A percentile compares a stretch with the other conserved stretches of the same genome.
These are phyloP conservation scores for Rhinichthys osculus DNA, from an alignment of 2,797 vertebrate species.

Conservation along the genomic window DNA sequence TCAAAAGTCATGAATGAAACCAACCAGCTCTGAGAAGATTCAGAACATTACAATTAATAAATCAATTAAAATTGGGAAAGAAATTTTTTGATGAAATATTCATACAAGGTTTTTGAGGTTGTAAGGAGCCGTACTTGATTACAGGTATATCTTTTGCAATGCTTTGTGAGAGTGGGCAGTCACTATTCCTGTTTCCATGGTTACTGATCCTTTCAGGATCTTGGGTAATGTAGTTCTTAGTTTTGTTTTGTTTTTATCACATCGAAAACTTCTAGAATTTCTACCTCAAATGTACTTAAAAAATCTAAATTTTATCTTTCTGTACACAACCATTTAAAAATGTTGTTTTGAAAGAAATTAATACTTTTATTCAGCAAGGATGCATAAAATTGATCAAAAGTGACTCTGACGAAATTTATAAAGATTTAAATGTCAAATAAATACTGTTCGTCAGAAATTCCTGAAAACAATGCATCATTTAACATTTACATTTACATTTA, in stretches of 20 bases:
- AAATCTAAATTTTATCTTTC: background rate
- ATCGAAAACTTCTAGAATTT: background rate
- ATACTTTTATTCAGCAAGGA: background rate
- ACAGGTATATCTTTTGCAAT: background rate
- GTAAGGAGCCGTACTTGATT: background rate
- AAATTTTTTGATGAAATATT: background rate
- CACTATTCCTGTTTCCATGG: constrained; percentile 14
- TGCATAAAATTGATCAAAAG: background rate
- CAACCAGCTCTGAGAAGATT: background rate
- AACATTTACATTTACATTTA: too few relatives aligned
- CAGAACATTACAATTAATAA: background rate
- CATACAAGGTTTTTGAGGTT: background rate
- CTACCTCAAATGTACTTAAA: background rate
- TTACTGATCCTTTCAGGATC: background rate
- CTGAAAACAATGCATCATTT: background rate
- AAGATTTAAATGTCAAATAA: background rate
- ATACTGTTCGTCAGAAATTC: background rate
- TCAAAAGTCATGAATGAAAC: background rate
- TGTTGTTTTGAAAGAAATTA: background rate
- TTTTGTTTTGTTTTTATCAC: background rate
- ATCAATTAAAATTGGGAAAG: background rate
- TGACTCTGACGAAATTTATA: background rate
- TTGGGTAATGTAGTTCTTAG: background rate
- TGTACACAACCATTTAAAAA: background rate
- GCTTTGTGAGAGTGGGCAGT: constrained; percentile 20